Evolutionary conservation across 1,140 invertebrate genomes (phyloP), one percentile per base, ranked within the genome.

Genomic region (Drosophila micromelanica): DNA sequence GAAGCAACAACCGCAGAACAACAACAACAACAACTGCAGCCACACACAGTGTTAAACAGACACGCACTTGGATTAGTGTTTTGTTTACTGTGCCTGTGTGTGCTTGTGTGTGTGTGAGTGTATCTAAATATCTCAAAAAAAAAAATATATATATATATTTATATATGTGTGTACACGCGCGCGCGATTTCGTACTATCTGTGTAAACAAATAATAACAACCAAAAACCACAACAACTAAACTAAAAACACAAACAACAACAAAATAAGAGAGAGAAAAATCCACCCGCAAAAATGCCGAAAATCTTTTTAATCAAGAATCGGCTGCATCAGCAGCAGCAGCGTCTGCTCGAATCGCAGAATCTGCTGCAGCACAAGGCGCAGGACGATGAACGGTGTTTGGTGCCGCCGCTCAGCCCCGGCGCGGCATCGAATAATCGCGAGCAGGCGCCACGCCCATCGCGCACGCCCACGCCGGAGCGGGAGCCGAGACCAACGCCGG

Each of bases 291-390:
- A 69, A 35, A 97, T 97, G 97, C 96, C 96, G 93, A 97, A 97
- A 93, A 97, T 97, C 92, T 97, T 97, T 92, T 92, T 97, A 72
- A 96, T 97, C 81, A 97, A 97, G 92, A 96, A 97, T 91, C 94
- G 96, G 82, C 93, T 97, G 93, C 96, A 96, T 77, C 96, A 97
- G 94, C 96, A 97, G 94, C 97, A 97, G 93, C 93, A 96, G 84
- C 94, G 95, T 61, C 92, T 97, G 79, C 93, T 96, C 85, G 96
- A 97, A 89, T 94, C 95, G 40, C 96, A 97, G 92, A 96, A 96
- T 91, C 92, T 94, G 80, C 91, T 94, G 35, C 92, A 92, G 54
- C 92, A 92, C 81, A 94, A 94, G 84, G 91, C 92, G 30, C 93
- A 94, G 80, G 87, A 91, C 13, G 86, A 92, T 49, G 86, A 92